Conservation (phyloP, 2,888 invertebrate species). For the Drosophila algonquin region DNA sequence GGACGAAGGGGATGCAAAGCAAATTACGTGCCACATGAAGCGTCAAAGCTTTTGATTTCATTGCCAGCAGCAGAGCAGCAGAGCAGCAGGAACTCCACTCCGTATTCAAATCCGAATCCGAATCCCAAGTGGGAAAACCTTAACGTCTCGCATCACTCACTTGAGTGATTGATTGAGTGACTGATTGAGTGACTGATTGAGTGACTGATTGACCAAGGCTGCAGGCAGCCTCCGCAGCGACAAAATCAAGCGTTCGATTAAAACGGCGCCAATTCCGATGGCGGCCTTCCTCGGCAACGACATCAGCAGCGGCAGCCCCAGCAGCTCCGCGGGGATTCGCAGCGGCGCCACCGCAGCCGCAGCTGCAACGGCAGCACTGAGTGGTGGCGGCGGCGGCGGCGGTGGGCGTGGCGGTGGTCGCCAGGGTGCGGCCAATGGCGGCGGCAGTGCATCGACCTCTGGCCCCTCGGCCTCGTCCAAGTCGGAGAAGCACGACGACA, state of each 20-base stretch:
- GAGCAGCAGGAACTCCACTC: constrained; percentile 1
- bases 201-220: constrained; percentile 4
- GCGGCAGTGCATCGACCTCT: constrained; percentile 29
- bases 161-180: constrained; percentile 35
- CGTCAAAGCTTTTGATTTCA: constrained; percentile 70
- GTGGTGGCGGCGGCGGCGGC: constrained; percentile 24
- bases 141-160: constrained; percentile 4
- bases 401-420: constrained; percentile 19
- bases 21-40: constrained; percentile 69
- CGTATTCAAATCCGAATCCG: background rate
- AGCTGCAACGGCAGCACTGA: constrained; percentile 28
- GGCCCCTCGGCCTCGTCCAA: constrained; percentile 47
- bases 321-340: constrained; percentile 24
- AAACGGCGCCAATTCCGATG: constrained; percentile 82
- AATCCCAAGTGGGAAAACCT: background rate
- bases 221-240: constrained; percentile 18
- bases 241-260: constrained; percentile 73
- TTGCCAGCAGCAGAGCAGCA: constrained; percentile 50
- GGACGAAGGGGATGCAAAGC: constrained; percentile 60
- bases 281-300: constrained; percentile 77
- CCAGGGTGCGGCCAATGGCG: constrained; percentile 49
- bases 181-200: no score
- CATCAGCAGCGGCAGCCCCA: constrained; percentile 34
- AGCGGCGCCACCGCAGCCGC: constrained; percentile 24
- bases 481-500: constrained; percentile 80